These are phyloP conservation scores for Cosmia trapezina DNA, from an alignment of 2,888 invertebrate genomes.

Conservation along the genomic window DNA sequence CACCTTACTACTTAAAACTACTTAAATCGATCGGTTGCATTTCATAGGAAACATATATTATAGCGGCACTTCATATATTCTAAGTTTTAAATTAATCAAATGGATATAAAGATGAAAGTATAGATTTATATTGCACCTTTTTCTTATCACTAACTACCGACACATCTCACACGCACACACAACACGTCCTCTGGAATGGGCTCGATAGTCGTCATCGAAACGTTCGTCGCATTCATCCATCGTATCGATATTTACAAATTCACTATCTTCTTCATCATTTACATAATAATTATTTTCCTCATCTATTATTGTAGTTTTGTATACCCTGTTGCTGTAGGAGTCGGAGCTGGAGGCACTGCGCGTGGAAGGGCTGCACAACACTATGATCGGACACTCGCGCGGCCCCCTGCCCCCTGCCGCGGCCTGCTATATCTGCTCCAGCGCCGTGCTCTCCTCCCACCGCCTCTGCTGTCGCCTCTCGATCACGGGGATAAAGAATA, in stretches of 20 bases:
- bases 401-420: conserved; percentile 57
- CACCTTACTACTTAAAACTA: conserved; percentile 59
- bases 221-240: conserved; percentile 78
- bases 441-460: conserved; percentile 76
- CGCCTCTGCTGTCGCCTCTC: conserved; percentile 85
- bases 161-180: conserved; percentile 73
- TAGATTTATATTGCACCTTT: conserved; percentile 77
- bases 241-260: conserved; percentile 78
- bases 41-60: conserved; percentile 62
- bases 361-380: conserved; percentile 87
- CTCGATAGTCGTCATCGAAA: conserved; percentile 74
- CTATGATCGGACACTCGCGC: conserved; percentile 77
- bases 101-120: conserved; percentile 58
- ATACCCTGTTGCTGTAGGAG: conserved; percentile 87
- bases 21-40: conserved; percentile 65
- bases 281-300: conserved; percentile 76
- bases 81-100: conserved; percentile 46
- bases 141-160: conserved; percentile 73
- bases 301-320: conserved; percentile 83
- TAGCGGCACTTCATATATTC: conserved; percentile 58
- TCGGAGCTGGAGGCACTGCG: conserved; percentile 75
- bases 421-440: conserved; percentile 87
- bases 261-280: conserved; percentile 73
- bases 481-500: conserved; percentile 95
- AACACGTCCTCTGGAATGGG: conserved; percentile 86